phyloP scores from a whole-genome alignment of 2,888 invertebrate species.

The Anorthoa munda region DNA sequence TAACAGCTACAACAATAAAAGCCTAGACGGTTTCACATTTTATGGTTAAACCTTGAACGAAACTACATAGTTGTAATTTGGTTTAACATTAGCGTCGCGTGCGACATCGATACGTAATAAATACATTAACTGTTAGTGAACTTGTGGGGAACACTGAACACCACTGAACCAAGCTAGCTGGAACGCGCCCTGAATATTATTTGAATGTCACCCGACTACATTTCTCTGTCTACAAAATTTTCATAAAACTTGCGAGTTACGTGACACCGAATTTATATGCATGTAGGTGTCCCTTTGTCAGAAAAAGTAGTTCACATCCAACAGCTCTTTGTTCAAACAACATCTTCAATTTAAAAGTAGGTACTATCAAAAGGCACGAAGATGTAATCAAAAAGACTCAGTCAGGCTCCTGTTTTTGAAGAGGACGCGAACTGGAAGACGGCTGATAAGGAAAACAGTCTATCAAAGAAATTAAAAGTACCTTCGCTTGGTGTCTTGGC shows the following conservation, averaged over 20 bases:
- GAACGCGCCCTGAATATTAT: slow-evolving; percentile 53
- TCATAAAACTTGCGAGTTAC: slow-evolving; percentile 33
- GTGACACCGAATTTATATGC: slow-evolving; percentile 28
- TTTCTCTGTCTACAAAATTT: slow-evolving; percentile 31
- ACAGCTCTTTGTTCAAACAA: slow-evolving; percentile 44
- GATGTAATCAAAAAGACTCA: slow-evolving; percentile 64
- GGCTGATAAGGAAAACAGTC: slow-evolving; percentile 63
- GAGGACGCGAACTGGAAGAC: slow-evolving; percentile 67
- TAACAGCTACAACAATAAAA: slow-evolving; percentile 55
- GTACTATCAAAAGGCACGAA: slow-evolving; percentile 51
- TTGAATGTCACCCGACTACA: slow-evolving; percentile 50
- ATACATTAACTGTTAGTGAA: slow-evolving; percentile 67
- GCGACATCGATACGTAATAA: slow-evolving; percentile 74
- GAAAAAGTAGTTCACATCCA: slow-evolving; percentile 41
- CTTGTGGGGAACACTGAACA: slow-evolving; percentile 41
- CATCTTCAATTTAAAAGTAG: slow-evolving; percentile 51
- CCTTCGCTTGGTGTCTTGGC: slow-evolving; percentile 53
- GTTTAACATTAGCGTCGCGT: slow-evolving; percentile 76
- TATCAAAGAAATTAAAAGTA: slow-evolving; percentile 68
- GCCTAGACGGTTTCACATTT: slow-evolving; percentile 55
- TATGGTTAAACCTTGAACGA: slow-evolving; percentile 66
- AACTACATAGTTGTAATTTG: slow-evolving; percentile 72
- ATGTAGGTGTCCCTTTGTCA: slow-evolving; percentile 15
- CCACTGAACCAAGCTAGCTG: slow-evolving; percentile 34
- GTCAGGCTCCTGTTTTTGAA: slow-evolving; percentile 61